Percentiles rank a stretch among this genome's conserved stretches.
These are phyloP conservation scores for Halichoeres trimaculatus DNA, from an alignment of 2,113 vertebrate species.

Conservation along the genomic window DNA sequence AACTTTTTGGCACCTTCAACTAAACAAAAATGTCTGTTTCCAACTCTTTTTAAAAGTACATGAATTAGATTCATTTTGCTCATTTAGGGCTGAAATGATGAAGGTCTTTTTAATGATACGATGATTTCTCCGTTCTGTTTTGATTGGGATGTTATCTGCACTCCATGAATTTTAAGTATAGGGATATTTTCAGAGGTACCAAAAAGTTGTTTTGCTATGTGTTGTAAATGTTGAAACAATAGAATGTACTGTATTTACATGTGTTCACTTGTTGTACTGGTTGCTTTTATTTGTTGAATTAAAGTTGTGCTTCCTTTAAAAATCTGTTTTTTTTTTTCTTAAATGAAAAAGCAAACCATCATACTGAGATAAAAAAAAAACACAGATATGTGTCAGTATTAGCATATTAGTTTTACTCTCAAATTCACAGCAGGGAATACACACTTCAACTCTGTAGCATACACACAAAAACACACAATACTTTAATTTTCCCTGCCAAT, in stretches of 20 bases:
- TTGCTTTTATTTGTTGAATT: conserved; percentile 67
- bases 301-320: conserved; percentile 53
- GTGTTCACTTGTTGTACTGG: conserved; percentile 12
- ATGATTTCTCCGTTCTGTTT: conserved; percentile 27
- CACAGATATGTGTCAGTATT: not conserved
- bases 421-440: conserved; percentile 14
- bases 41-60: not conserved
- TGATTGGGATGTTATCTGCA: conserved; percentile 41
- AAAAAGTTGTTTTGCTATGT: conserved; percentile 27
- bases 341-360: not conserved
- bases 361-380: not conserved
- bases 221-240: conserved; percentile 53
- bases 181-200: conserved; percentile 72
- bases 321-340: not conserved
- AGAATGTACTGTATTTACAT: conserved; percentile 53
- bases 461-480: conserved; percentile 22
- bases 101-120: conserved; percentile 20
- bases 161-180: conserved; percentile 39
- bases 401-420: conserved; percentile 41
- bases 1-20: conserved; percentile 1
- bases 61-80: conserved; percentile 10
- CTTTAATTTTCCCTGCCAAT: not conserved
- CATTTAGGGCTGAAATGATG: conserved; percentile 15
- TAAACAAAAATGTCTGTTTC: conserved; percentile 1
- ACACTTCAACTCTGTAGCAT: conserved; percentile 17